Evolutionary conservation across 2,888 invertebrate species (phyloP), one percentile per base, ranked within the genome.

Genomic region (Lasioglossum calceatum): DNA sequence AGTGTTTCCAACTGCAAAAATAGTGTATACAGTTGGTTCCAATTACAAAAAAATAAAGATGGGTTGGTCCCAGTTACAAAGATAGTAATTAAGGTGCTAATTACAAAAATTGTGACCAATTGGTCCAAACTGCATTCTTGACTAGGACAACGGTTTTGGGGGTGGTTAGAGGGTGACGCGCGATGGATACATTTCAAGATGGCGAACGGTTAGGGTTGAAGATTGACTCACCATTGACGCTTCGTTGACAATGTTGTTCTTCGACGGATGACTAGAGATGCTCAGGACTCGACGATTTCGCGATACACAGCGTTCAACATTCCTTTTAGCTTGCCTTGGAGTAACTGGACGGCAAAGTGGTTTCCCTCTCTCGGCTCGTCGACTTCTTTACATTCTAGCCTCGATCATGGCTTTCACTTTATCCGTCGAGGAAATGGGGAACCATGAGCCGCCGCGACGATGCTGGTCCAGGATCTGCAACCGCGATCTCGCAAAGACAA

Each of bases 261-360:
- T 87, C 77, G 77, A 73, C 84, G 47, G 79, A 84, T 81, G 85
- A 89, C 88, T 86, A 84, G 81, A 81, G 85, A 89, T 87, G 88
- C 82, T 88, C 87, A 82, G 85, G 84, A 91, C 87, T 90, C 87
- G 85, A 79, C 85, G 89, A 85, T 74, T 87, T 84, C 88, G 81
- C 91, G 91, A 86, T 92, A 89, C 91, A 92, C 91, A 81, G 85
- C 88, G 89, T 88, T 91, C 93, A 91, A 92, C 94, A 93, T 93
- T 92, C 93, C 93, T 92, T 92, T 77, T 88, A 92, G 94, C 94
- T 93, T 91, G 94, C 93, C 93, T 94, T 92, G 89, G 92, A 94
- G 93, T 94, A 94, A 95, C 95, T 95, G 95, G 92, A 91, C 85
- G 85, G 47, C 87, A 86, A 87, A 82, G 86, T 86, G 82, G 87